Evolutionary conservation across 92 coral and sea anemone genomes (phyloP), one percentile per base, ranked within the genome.

Genomic region (Porites rus): DNA sequence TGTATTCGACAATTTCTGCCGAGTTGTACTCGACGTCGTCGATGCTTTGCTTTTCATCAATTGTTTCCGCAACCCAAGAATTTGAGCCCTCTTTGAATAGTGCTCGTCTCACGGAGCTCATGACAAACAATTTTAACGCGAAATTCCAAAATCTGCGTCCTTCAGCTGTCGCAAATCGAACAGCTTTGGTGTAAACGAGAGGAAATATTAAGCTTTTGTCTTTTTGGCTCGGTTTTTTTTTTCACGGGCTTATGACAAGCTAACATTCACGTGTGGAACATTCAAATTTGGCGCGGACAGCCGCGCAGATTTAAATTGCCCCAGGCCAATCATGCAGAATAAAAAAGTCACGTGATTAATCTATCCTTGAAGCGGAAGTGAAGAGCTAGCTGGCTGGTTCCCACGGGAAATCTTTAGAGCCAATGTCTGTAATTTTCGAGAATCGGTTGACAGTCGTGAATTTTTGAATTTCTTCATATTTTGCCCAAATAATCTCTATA

Each of bases 271-370:
- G 20, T 51, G 43, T 65, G 82, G 10, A 56, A 64, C 74, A 91
- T 91, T 91, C 93, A 87, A 87, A 91, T 43, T 81, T 91, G 77
- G 93, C 91, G 91, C 91, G 81, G 80, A 83, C 54, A 76, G 80
- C 83, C 88, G 88, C 83, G 79, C 70, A 72, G 54, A 71, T 87
- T 77, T 86, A 86, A 82, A 63, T 66, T 72, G 16, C 81, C 61
- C 8, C 82, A 21, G 74, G 65, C 87, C 87, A 83, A 83, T 83
- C 87, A 73, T 51, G 24, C 80, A 18, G 28, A 51, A 62, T 18
- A 63, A 6, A 74, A 61, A 71, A 51, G 74, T 73, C 87, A 83
- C 87, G 28, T 83, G 87, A 65, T 31, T 73, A 14, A 38, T 38
- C 46, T 38, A 38, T 38, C 6, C 6, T 38, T 38, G 6, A 38